phyloP scores from a whole-genome alignment of 2,888 invertebrate species.

The Hedya salicella region DNA sequence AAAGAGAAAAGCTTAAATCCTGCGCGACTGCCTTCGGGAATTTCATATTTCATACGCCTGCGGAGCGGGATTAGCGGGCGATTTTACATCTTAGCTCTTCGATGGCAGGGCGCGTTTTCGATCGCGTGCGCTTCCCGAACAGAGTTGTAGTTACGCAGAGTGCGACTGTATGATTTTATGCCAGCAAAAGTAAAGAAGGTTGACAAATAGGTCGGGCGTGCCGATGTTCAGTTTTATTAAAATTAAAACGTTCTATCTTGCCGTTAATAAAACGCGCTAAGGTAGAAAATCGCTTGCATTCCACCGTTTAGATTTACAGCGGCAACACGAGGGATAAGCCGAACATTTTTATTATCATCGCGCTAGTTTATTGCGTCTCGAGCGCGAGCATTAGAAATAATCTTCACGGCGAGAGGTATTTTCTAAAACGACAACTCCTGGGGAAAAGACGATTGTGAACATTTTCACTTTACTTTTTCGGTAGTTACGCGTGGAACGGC shows the following conservation, averaged over 20 bases:
- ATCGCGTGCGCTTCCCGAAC: constrained; percentile 59
- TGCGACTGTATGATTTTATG: constrained; percentile 82
- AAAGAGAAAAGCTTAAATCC: constrained; percentile 81
- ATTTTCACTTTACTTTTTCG: constrained; percentile 52
- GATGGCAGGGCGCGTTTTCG: constrained; percentile 76
- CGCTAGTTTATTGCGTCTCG: constrained; percentile 78
- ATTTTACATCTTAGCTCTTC: constrained; percentile 78
- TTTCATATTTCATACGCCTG: constrained; percentile 75
- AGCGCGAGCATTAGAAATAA: constrained; percentile 78
- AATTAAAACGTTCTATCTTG: constrained; percentile 81
- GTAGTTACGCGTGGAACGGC: constrained; percentile 31
- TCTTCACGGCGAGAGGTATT: constrained; percentile 67
- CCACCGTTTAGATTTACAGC: constrained; percentile 71
- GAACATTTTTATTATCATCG: constrained; percentile 81
- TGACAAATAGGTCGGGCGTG: constrained; percentile 84
- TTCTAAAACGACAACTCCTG: constrained; percentile 60
- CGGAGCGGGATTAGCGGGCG: constrained; percentile 71
- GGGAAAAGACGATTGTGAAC: constrained; percentile 53
- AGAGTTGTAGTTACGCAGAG: constrained; percentile 69
- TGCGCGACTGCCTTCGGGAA: constrained; percentile 69
- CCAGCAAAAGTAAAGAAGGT: constrained; percentile 84
- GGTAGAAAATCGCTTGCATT: constrained; percentile 70
- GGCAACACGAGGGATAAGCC: constrained; percentile 73
- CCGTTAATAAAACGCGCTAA: constrained; percentile 77
- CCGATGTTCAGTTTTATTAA: constrained; percentile 84